Evolutionary conservation across 2,797 vertebrate genomes (phyloP), one percentile per base, ranked within the genome.

Genomic region (Rhynchotus rufescens): DNA sequence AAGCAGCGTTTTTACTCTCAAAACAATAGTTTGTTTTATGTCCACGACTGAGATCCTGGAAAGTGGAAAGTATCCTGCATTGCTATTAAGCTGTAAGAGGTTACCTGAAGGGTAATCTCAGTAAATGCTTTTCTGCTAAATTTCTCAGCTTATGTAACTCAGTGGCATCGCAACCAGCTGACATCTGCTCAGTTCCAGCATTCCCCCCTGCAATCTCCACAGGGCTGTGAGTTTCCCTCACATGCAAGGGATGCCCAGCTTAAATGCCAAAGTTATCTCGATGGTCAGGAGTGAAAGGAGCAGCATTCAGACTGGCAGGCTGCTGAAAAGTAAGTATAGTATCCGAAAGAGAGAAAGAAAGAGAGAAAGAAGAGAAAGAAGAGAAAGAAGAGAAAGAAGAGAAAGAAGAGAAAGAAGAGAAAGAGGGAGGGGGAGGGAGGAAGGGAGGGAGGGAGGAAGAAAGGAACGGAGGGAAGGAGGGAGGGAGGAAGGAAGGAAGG

Each of bases 1-100:
- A 23, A 1, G 0, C 49, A 47, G 64, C 72, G 61, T 13, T 96
- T 92, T 85, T 56, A 89, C 38, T 84, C 86, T 59, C 72, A 74
- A 25, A 92, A 66, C 71, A 92, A 78, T 62, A 86, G 72, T 68
- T 81, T 74, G n/a, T 13, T 93, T 94, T 89, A 86, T 59, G 71
- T 74, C 64, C 84, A 92, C 71, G 60, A n/a, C 74, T 56, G 28
- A 12, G 67, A 80, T 62, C 57, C 61, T 34, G 84, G 45, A 62
- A 89, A 47, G 54, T 44, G 72, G 51, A 38, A 84, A 73, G 47
- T 69, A 59, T 49, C 75, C 47, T 4, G 6, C 81, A 79, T 93
- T 61, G 88, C 54, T 74, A 12, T 62, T 67, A 52, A 28, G 19
- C 59, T 84, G 51, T 52, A 47, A 57, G 73, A 86, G 61, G 65